Conservation (phyloP, 2,797 vertebrate genomes). For the Betta splendens region DNA sequence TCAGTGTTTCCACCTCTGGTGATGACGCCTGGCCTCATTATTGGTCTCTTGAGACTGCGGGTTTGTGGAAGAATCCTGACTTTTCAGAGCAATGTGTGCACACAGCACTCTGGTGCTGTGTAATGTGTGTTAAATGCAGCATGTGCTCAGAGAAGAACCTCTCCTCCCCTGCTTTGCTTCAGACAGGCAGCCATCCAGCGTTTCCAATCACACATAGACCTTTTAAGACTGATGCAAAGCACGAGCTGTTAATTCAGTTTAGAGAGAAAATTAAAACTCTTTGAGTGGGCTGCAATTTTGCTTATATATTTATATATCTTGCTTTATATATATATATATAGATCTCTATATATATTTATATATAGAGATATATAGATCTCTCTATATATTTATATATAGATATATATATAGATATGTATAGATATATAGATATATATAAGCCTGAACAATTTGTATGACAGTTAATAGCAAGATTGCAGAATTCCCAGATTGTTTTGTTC, state of each 20-base stretch:
- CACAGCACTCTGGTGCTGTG: constrained; percentile 37
- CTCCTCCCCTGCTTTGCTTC: constrained; percentile 28
- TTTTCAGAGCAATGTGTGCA: constrained; percentile 12
- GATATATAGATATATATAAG: too few relatives aligned
- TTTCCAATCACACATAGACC: neutral
- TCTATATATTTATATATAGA: too few relatives aligned
- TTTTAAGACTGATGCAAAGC: constrained; percentile 9
- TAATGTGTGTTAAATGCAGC: neutral
- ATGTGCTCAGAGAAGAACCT: constrained; percentile 11
- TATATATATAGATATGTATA: too few relatives aligned
- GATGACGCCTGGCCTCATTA: constrained; percentile 48
- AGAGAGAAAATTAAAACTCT: constrained; percentile 6
- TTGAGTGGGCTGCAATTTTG: constrained; percentile 6
- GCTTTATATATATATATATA: too few relatives aligned
- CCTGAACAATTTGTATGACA: neutral
- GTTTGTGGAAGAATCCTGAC: constrained; percentile 17
- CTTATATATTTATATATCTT: too few relatives aligned
- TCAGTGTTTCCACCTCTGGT: constrained; percentile 41
- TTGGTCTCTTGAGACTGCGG: neutral
- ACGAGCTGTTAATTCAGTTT: constrained; percentile 14
- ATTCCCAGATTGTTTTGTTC: neutral
- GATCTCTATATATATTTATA: too few relatives aligned
- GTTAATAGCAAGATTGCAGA: neutral
- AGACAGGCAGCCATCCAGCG: constrained; percentile 25
- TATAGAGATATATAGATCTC: too few relatives aligned